Percentiles rank a stretch among this genome's conserved stretches.
Evolutionary conservation across 2,888 invertebrate species (phyloP).

Genomic region (Lasioglossum lativentre): DNA sequence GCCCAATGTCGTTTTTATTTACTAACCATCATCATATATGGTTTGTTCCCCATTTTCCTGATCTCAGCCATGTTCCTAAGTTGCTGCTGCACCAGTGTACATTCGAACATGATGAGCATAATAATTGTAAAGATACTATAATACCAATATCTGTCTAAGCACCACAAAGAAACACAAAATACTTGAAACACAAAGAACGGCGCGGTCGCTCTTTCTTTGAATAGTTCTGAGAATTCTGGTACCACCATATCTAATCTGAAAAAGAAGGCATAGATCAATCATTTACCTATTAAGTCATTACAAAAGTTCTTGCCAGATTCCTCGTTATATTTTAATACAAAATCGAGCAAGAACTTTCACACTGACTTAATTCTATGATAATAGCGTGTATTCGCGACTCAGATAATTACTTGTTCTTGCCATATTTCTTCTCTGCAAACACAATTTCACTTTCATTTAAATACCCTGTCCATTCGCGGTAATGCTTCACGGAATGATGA

Average conservation of each 20-base stretch:
- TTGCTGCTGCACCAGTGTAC: constrained; percentile 99
- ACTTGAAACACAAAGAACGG: constrained; percentile 99
- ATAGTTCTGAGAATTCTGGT: constrained; percentile 98
- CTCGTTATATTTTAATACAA: no score
- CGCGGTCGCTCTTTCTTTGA: constrained; percentile 98
- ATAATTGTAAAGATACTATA: constrained; percentile 98
- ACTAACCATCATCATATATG: constrained; percentile 91
- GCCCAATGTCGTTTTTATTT: neutral
- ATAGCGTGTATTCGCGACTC: neutral
- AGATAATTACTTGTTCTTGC: constrained; percentile 92
- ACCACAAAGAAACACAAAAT: constrained; percentile 99
- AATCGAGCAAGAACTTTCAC: no score
- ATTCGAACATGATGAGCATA: constrained; percentile 98
- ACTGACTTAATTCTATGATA: neutral
- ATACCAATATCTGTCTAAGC: constrained; percentile 99
- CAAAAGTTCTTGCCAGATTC: neutral
- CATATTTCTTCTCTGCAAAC: constrained; percentile 92
- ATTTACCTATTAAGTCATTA: neutral
- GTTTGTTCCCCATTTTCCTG: constrained; percentile 99
- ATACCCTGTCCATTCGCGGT: constrained; percentile 94
- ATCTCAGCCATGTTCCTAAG: constrained; percentile 99
- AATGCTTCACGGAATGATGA: constrained; percentile 89
- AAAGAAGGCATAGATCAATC: constrained; percentile 32
- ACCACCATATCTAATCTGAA: constrained; percentile 92
- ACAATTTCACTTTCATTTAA: constrained; percentile 92